Evolutionary conservation across 2,888 invertebrate genomes (phyloP), one percentile per base, ranked within the genome.

Genomic region (Boloria euphrosyne): DNA sequence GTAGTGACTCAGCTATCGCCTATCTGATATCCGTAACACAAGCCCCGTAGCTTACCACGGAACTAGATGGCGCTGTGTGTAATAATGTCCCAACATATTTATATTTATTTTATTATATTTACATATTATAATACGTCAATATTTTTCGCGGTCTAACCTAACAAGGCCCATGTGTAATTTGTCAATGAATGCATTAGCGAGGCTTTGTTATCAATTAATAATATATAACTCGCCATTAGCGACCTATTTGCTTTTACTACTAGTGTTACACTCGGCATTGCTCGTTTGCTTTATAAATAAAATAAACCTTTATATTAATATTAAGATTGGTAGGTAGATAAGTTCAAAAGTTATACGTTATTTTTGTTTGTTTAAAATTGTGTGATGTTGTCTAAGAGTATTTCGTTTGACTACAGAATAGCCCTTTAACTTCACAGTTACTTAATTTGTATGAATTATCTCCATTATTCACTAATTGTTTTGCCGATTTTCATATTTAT

Each of bases 191-290:
- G 49, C 60, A 70, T 70, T 70, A 70, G 68, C 27, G 6, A 14
- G 17, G 63, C 51, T 66, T 62, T 68, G 64, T 57, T 58, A 68
- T 68, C 65, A 70, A 70, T 70, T 70, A 70, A 62, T 65, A 63
- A 57, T 60, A 14, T 47, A 60, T 61, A 66, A 59, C 31, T 59
- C 47, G 17, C 59, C 17, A 59, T 59, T 59, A 59, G 59, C 49
- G 47, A 50, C 7, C 47, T 27, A 17, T 49, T 49, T 59, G 38
- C 17, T 17, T 14, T 14, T 49, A 16, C 5, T 31, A 59, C 49
- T 49, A 38, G 38, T 4, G 7, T 4, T 14, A 0, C 49, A 17
- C 31, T 14, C 17, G 59, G 38, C 13, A 7, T 38, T 10, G 10
- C 49, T 59, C 38, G 13, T 38, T 49, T 49, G 10, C 13, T 38